Base-by-base conservation (phyloP, 2,113 vertebrate genomes). In the Oreochromis spilurus region DNA sequence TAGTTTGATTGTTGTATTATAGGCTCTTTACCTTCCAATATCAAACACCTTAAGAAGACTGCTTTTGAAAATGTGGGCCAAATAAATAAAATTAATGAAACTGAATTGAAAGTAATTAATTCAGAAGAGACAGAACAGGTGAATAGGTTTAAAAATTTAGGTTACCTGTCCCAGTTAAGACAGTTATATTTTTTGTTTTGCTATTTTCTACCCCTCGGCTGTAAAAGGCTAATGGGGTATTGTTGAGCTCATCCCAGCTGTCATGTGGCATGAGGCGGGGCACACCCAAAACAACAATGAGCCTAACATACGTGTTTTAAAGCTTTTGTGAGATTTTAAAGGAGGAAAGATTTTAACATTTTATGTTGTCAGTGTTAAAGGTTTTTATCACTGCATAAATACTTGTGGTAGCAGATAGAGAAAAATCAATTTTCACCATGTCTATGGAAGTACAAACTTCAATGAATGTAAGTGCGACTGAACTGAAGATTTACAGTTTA, bases 291-390 rank as follows among this genome's bases (percentile, higher is more conserved):
- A 26, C 8, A 16, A 9, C 36, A 43, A 4, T 3, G 65, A 43
- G 9, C n/a, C 65, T 1, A 43, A 24, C n/a, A 16, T 24, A 0
- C 65, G 17, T 4, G 0, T 29, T 72, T 45, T 72, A 17, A 72
- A 45, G 21, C 21, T 45, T 0, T 1, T 0, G 0, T 45, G 38
- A 67, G 34, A 40, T 67, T n/a, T 65, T n/a, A 65, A 65, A 65
- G 19, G 60, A 38, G 19, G 6, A 65, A 38, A 2, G 19, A 0
- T n/a, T 38, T 38, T n/a, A 65, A 65, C 19, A 38, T 65, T 65
- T 38, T 67, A 40, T 67, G n/a, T 72, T 17, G 38, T 26, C 21
- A 45, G 21, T 17, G 21, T 7, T 43, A 72, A 72, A 45, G 0
- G 0, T 1, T 26, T 72, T 72, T 48, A 40, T 29, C 40, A 0